phyloP scores from a whole-genome alignment of 2,797 vertebrate species.

The Geotrypetes seraphini region DNA sequence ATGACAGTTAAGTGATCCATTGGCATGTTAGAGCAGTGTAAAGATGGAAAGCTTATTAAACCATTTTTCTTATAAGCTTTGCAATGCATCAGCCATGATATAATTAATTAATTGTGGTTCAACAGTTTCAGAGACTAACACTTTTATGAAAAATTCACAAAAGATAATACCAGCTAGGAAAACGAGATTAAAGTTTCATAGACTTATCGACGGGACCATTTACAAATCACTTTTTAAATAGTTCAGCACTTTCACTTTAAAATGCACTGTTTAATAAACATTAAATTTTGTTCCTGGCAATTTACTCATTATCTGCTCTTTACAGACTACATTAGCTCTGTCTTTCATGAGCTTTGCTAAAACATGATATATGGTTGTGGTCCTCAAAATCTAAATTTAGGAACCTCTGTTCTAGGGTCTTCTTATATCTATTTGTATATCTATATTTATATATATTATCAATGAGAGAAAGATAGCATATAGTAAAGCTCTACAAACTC shows the following conservation, averaged over 20 bases:
- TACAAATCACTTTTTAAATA: neutral
- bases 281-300: conserved; percentile 18
- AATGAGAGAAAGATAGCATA: no score
- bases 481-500: no score
- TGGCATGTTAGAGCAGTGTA: conserved; percentile 28
- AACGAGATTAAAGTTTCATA: conserved; percentile 11
- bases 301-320: conserved; percentile 6
- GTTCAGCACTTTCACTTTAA: conserved; percentile 6
- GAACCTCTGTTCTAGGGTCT: no score
- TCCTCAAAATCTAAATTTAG: no score
- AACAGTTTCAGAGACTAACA: conserved; percentile 34
- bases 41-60: conserved; percentile 26
- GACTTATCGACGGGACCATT: conserved; percentile 15
- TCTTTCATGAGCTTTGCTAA: no score
- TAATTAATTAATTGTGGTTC: conserved; percentile 42
- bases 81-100: conserved; percentile 21
- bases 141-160: conserved; percentile 29
- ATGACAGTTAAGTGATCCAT: conserved; percentile 39
- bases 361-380: no score
- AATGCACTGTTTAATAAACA: conserved; percentile 9
- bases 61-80: conserved; percentile 30
- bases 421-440: no score
- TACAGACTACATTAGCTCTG: conserved; percentile 8
- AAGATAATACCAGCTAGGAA: conserved; percentile 2
- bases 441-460: no score